These are phyloP conservation scores for Parazoanthus atlanticus DNA, from an alignment of 92 coral and sea anemone genomes.

Conservation along the genomic window DNA sequence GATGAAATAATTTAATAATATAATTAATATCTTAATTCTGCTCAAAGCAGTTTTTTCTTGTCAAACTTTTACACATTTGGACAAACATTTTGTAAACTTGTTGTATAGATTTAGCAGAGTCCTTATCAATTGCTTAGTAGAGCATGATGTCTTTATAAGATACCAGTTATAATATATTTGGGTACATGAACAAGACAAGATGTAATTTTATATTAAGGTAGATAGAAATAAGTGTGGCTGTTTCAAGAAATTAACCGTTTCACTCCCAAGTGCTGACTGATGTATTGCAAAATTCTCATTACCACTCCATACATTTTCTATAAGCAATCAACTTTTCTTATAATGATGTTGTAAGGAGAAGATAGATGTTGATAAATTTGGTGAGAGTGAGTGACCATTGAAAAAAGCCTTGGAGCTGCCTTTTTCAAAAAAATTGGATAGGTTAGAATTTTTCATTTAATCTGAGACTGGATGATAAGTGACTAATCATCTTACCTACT, in stretches of 20 bases:
- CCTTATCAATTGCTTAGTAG: conserved; percentile 46
- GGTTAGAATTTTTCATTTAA: too few relatives aligned
- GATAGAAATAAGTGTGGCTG: neutral
- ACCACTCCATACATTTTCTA: too few relatives aligned
- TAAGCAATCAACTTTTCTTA: too few relatives aligned
- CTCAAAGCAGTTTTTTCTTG: conserved; percentile 65
- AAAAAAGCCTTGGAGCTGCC: neutral
- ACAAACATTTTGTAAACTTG: conserved; percentile 58
- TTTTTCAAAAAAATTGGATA: too few relatives aligned
- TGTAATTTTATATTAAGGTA: conserved; percentile 33
- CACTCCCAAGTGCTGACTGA: neutral
- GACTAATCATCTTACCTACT: neutral
- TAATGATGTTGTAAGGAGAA: too few relatives aligned
- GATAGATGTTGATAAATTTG: too few relatives aligned
- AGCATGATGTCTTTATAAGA: conserved; percentile 72
- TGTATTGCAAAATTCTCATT: too few relatives aligned
- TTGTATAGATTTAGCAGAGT: conserved; percentile 63
- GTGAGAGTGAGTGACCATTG: too few relatives aligned
- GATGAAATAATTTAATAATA: conserved; percentile 43
- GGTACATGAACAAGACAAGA: conserved; percentile 17
- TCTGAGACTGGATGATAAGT: neutral
- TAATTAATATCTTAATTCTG: conserved; percentile 48
- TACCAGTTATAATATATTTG: conserved; percentile 41
- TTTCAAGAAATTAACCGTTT: neutral
- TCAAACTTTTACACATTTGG: conserved; percentile 65